Evolutionary conservation across 2,888 invertebrate genomes (phyloP), one percentile per base, ranked within the genome.

Genomic region (Drosophila fungiperda): DNA sequence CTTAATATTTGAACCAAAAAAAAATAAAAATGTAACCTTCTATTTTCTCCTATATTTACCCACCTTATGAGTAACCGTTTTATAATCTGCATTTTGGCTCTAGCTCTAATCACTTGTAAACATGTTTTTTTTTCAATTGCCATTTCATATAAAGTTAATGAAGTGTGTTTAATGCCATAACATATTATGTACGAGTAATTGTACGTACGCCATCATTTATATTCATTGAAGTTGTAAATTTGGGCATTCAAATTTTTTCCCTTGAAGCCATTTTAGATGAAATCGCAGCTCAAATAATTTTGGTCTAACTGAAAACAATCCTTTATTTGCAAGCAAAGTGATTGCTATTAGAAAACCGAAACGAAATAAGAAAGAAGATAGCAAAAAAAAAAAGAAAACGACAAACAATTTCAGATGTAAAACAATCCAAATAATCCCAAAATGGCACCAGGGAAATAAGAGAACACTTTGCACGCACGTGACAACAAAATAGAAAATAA

Each of bases 401-500:
- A 55, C 65, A 68, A 71, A 76, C 86, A 65, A 59, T 59, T 45
- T 33, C 40, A 45, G 55, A 54, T 36, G 48, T 32, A 60, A 72
- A 70, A 83, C 78, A 87, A 83, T 74, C 54, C 73, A 86, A 88
- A 75, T 78, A 88, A 88, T 90, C 90, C 63, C 54, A 68, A 87
- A 85, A 81, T 83, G 82, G 63, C 57, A 76, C 73, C 74, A 57
- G 61, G 66, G 63, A 89, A 71, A 87, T 65, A 89, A 70, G 42
- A 75, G 64, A 52, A 48, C 66, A 71, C 73, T 67, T 73, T 69
- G 67, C 54, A 73, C 68, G 89, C 75, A 85, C 90, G 90, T 90
- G 87, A 83, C 64, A 61, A 67, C 49, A 66, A 49, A 68, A 61
- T 38, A 64, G 55, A 55, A 68, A 49, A 33, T 48, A 75, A 70